Conservation (phyloP, 1,140 invertebrate species). For the Drosophila pectinifera region DNA sequence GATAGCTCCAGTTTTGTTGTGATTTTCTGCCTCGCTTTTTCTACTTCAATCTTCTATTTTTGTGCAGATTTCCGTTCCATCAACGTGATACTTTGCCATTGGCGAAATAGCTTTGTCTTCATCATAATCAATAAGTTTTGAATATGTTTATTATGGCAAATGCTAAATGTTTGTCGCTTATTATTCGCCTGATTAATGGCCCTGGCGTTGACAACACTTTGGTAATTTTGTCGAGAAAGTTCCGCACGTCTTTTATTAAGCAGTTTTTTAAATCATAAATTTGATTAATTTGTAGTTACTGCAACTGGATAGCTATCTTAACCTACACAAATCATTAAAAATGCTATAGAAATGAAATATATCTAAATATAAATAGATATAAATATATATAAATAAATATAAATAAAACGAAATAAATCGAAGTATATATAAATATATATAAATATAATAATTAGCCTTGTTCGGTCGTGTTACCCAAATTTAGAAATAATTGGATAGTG, state of each 20-base stretch:
- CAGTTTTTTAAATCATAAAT: background rate
- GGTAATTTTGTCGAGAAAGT: slow-evolving; percentile 21
- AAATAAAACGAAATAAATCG: too few relatives aligned
- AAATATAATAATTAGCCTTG: too few relatives aligned
- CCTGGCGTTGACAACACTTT: slow-evolving; percentile 39
- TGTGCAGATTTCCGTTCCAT: slow-evolving; percentile 37
- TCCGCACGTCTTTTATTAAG: slow-evolving; percentile 1
- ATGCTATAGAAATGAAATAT: too few relatives aligned
- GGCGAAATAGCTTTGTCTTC: slow-evolving; percentile 37
- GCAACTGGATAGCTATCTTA: too few relatives aligned
- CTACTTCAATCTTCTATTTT: slow-evolving; percentile 38
- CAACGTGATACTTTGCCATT: slow-evolving; percentile 34
- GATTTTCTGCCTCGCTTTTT: slow-evolving; percentile 48
- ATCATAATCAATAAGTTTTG: slow-evolving; percentile 48
- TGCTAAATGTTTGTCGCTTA: slow-evolving; percentile 51
- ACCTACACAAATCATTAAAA: too few relatives aligned
- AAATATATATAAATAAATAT: too few relatives aligned
- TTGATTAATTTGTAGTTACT: background rate
- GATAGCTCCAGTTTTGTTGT: slow-evolving; percentile 60
- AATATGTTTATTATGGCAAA: slow-evolving; percentile 39
- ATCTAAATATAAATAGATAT: too few relatives aligned
- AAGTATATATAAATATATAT: too few relatives aligned
- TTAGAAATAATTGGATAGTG: too few relatives aligned
- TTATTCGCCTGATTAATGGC: slow-evolving; percentile 53
- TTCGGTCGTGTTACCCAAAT: too few relatives aligned